Evolutionary conservation across 2,888 invertebrate genomes (phyloP), one percentile per base, ranked within the genome.

Genomic region (Drosophila paramelanica): DNA sequence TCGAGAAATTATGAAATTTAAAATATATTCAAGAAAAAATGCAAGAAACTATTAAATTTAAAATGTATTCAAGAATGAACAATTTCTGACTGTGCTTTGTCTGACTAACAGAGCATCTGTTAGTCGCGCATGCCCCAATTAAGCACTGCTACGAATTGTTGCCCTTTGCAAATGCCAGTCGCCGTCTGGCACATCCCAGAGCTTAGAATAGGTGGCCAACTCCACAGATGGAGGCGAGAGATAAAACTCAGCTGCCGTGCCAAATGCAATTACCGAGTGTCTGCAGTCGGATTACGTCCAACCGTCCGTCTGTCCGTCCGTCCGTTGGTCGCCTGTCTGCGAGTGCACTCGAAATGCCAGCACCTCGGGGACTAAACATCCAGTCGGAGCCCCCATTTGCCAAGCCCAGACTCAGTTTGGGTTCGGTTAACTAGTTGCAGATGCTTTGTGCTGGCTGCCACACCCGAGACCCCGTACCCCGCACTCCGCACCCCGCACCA

Each of bases 251-350:
- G 42, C 14, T 66, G 70, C 60, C 78, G 64, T 85, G 65, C 39
- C 56, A 67, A 83, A 88, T 88, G 88, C 77, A 81, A 87, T 84
- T 71, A 69, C 38, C 33, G 25, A 62, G 73, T 70, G 42, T 43
- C 25, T 55, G 55, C 55, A 45, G 23, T 45, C 36, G 8, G 27
- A 27, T 7, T 7, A 0, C 17, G 17, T 17, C 17, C 17, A 17
- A 17, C 23, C 2, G 23, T 23, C 23, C 1, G 23, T 23, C 23
- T 4, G 23, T 23, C 31, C 31, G 10, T 10, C 31, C 10, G 31
- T 10, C 27, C 6, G 27, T 27, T 7, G 25, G 5, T 5, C 27
- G 5, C 3, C 27, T 10, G 31, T 31, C 31, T 31, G 31, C 5
- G 41, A 39, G 70, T 65, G 72, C 61, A 46, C 38, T 65, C 49